phyloP scores from a whole-genome alignment of 2,797 vertebrate species.

The Chromobotia macracanthus region DNA sequence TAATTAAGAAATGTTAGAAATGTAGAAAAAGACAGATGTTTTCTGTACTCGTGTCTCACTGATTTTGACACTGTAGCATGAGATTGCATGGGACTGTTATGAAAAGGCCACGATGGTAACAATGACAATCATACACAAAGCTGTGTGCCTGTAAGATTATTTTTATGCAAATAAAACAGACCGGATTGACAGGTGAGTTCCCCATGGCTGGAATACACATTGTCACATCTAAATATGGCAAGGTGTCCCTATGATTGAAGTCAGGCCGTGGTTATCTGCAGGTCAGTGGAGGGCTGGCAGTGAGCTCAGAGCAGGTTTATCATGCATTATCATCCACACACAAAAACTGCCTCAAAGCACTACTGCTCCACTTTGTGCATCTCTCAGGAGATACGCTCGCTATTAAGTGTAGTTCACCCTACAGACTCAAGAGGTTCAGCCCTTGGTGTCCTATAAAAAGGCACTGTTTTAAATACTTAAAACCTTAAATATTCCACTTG shows the following conservation, averaged over 20 bases:
- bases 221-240: background rate
- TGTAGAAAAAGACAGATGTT: too few relatives aligned
- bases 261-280: background rate
- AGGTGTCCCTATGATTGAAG: background rate
- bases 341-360: slow-evolving; percentile 23
- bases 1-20: too few relatives aligned
- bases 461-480: background rate
- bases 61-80: background rate
- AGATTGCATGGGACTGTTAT: background rate
- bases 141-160: slow-evolving; percentile 12
- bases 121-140: slow-evolving; percentile 11
- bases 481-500: background rate
- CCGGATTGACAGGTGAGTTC: slow-evolving; percentile 7
- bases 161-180: slow-evolving; percentile 15
- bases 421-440: background rate
- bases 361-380: slow-evolving; percentile 38
- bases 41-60: too few relatives aligned
- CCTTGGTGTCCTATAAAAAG: background rate
- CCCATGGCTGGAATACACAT: slow-evolving; percentile 22
- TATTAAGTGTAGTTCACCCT: slow-evolving; percentile 53
- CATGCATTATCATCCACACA: slow-evolving; percentile 3
- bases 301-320: slow-evolving; percentile 8
- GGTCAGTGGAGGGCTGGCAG: background rate
- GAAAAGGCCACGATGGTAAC: background rate
- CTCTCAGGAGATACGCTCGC: slow-evolving; percentile 48